Evolutionary conservation across 2,888 invertebrate genomes (phyloP), one percentile per base, ranked within the genome.

Genomic region (Mythimna lalbum): DNA sequence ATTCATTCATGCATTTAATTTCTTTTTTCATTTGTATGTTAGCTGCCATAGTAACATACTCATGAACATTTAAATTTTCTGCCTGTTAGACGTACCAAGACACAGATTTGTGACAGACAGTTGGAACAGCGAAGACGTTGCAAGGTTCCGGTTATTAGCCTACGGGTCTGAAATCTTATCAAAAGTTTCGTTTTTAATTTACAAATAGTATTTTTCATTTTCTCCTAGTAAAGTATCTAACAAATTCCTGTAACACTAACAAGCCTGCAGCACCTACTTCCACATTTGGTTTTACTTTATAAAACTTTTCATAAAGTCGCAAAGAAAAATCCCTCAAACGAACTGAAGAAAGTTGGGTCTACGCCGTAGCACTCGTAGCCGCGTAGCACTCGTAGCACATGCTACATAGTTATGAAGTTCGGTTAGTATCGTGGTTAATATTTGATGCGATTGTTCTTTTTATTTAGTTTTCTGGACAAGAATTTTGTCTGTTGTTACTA

Each of bases 311-410:
- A 72, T 43, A 67, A 82, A 67, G 49, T 75, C 39, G 61, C 21
- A 19, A 74, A 78, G 69, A 78, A 82, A 82, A 82, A 73, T 53
- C 68, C 72, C 60, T 74, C 57, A 78, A 83, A 79, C 68, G 60
- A 82, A 80, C 69, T 74, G 76, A 70, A 81, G 70, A 60, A 86
- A 86, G 71, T 82, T 86, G 62, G 64, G 69, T 43, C 83, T 77
- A 80, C 76, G 84, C 12, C 63, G 68, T 80, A 81, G 73, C 68
- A 23, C 63, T 76, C 36, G 19, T 12, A 33, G n/a, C 56, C 33
- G n/a, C 56, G 14, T 36, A 56, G 79, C 63, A 19, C 47, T 63
- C 53, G 53, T 59, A 82, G 70, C 68, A 65, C 69, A 78, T 60
- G 49, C 74, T 76, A 74, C 65, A 65, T 67, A 72, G 67, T 67